These are phyloP conservation scores for Lepeophtheirus nordmannii DNA, from an alignment of 2,888 invertebrate genomes.

Conservation along the genomic window DNA sequence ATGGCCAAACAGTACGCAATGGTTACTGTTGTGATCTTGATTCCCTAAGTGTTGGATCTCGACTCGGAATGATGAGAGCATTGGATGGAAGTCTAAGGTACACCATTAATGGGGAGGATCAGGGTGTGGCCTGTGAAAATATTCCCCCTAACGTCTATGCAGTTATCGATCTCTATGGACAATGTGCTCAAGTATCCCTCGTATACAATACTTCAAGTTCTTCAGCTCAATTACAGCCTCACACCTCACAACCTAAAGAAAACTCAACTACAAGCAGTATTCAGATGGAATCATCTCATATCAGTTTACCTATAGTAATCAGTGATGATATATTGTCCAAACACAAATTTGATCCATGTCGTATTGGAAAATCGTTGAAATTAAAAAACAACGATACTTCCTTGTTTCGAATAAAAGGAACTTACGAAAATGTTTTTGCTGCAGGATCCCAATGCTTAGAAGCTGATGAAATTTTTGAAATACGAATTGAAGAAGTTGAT, in stretches of 20 bases:
- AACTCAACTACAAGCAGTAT: conserved; percentile 31
- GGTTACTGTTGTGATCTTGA: conserved; percentile 75
- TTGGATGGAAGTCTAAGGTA: conserved; percentile 68
- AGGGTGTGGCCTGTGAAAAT: conserved; percentile 66
- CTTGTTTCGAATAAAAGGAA: conserved; percentile 44
- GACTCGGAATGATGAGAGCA: conserved; percentile 74
- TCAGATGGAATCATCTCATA: conserved; percentile 30
- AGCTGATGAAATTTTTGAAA: conserved; percentile 37
- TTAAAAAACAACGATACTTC: conserved; percentile 49
- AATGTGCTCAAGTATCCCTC: conserved; percentile 71
- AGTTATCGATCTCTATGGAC: conserved; percentile 85
- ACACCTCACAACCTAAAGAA: conserved; percentile 28
- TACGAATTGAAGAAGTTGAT: conserved; percentile 30
- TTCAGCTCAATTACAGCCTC: conserved; percentile 7
- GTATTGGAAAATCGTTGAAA: conserved; percentile 49
- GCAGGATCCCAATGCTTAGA: conserved; percentile 33
- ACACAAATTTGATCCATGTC: conserved; percentile 38
- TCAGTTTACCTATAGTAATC: conserved; percentile 36
- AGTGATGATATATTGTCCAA: conserved; percentile 28
- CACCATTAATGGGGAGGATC: conserved; percentile 68
- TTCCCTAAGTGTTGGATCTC: conserved; percentile 55
- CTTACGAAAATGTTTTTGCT: conserved; percentile 35
- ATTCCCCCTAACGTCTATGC: conserved; percentile 61
- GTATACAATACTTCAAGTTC: conserved; percentile 27
- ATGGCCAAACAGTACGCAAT: conserved; percentile 65